These are phyloP conservation scores for Origma solitaria DNA, from an alignment of 2,113 vertebrate genomes.

Conservation along the genomic window DNA sequence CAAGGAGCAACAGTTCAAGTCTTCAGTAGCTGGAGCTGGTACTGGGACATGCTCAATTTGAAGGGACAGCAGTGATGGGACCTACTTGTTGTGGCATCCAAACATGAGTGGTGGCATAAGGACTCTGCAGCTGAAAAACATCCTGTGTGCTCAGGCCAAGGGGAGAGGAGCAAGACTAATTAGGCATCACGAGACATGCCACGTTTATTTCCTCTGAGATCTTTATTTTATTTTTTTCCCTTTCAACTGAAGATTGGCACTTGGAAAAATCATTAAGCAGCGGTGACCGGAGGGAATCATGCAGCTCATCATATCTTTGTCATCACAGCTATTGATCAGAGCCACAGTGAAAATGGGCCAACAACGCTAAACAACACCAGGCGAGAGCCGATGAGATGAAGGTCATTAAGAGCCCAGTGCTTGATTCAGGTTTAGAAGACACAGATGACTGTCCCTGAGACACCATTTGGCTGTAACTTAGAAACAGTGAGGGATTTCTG, in stretches of 20 bases:
- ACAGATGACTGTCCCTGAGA: neutral
- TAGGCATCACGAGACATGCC: neutral
- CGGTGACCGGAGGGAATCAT: neutral
- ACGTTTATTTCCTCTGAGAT: neutral
- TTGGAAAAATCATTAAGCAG: conserved; percentile 59
- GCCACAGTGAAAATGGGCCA: conserved; percentile 14
- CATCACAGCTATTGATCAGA: conserved; percentile 55
- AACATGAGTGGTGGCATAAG: neutral
- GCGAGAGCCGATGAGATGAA: neutral
- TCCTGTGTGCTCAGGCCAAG: neutral
- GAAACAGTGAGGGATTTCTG: neutral
- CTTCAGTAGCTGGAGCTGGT: neutral
- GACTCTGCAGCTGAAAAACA: neutral
- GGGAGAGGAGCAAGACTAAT: neutral
- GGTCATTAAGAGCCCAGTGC: neutral
- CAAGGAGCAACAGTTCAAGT: neutral
- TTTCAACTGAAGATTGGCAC: conserved; percentile 33
- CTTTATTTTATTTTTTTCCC: neutral
- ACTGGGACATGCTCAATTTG: neutral
- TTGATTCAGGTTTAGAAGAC: conserved; percentile 1
- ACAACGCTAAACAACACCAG: neutral
- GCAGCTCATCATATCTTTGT: conserved; percentile 47
- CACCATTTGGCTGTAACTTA: neutral
- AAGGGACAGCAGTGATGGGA: neutral
- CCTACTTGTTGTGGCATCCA: neutral